Evolutionary conservation across 2,113 vertebrate species (phyloP), one percentile per base, ranked within the genome.

Genomic region (Conger conger): DNA sequence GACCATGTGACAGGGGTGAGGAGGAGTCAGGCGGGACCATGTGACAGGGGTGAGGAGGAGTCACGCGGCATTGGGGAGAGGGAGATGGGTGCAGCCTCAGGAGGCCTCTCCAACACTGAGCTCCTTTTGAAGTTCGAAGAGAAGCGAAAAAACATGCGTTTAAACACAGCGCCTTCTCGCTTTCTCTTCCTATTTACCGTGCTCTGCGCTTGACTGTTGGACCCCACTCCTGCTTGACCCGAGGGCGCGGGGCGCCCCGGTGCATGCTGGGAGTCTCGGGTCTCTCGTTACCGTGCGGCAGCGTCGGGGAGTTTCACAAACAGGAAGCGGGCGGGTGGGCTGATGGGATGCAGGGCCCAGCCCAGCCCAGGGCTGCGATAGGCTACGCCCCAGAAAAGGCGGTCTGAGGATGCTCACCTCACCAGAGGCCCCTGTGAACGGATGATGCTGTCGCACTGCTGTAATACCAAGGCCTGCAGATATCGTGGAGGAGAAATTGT

Each of bases 21-120:
- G 81, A 88, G 81, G 50, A 88, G 90, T 92, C 91, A 92, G n/a
- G n/a, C n/a, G n/a, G n/a, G n/a, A n/a, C n/a, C n/a, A n/a, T n/a
- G n/a, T 90, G 89, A 88, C 87, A 80, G 73, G 82, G 80, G 80
- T 81, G 88, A 86, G 86, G 81, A 88, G 89, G 88, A 90, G 89
- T 92, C 91, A 92, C 91, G 89, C 89, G 90, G 87, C 84, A 83
- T 36, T 76, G 60, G 68, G 16, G 8, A 60, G 83, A 81, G 68
- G 18, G 11, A 68, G 83, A 81, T 27, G 50, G 73, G 83, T 35
- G 68, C 37, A 38, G 80, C 83, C 82, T 6, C 57, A 33, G 77
- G 80, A 33, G 53, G 18, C 40, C n/a, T 63, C 36, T 68, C 45
- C 54, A 68, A 83, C 50, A 83, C 79, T 68, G 81, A 86, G 85